Evolutionary conservation across 2,888 invertebrate genomes (phyloP).

Genomic region (Drosophila flavopinicola): DNA sequence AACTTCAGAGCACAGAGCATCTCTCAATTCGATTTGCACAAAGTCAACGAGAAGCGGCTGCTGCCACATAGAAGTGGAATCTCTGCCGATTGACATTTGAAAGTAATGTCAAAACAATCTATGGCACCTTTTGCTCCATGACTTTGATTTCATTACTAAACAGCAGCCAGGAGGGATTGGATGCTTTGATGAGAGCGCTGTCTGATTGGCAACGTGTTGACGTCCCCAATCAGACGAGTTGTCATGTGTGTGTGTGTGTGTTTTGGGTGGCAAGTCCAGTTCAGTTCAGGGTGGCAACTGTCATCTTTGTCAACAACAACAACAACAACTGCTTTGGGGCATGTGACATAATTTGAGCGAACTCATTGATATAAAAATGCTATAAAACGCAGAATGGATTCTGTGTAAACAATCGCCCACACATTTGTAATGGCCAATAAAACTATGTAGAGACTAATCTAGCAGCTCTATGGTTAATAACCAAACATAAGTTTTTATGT

Average conservation of each 20-base stretch:
- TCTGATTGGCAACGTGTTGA: constrained; percentile 75
- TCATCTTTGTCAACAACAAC: constrained; percentile 9
- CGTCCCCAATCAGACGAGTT: constrained; percentile 66
- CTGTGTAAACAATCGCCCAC: constrained; percentile 32
- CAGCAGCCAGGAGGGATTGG: neutral
- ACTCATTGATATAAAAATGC: constrained; percentile 32
- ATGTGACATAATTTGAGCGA: constrained; percentile 36
- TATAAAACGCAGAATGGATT: constrained; percentile 42
- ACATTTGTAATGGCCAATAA: constrained; percentile 16
- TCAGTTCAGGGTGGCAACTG: constrained; percentile 6
- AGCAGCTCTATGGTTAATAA: constrained; percentile 1
- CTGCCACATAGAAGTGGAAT: constrained; percentile 44
- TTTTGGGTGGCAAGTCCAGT: constrained; percentile 4
- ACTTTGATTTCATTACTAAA: constrained; percentile 57
- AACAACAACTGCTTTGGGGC: neutral
- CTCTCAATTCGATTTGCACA: constrained; percentile 61
- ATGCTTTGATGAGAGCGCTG: constrained; percentile 19
- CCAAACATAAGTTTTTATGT: constrained; percentile 10
- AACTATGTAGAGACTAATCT: constrained; percentile 31
- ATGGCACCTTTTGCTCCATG: constrained; percentile 51
- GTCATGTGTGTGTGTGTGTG: constrained; percentile 37
- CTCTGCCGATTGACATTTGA: constrained; percentile 72
- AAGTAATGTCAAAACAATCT: constrained; percentile 76
- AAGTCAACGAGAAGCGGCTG: constrained; percentile 37
- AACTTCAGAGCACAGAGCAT: constrained; percentile 19